Conservation (phyloP, 2,888 invertebrate genomes). For the Eurytoma californica region DNA sequence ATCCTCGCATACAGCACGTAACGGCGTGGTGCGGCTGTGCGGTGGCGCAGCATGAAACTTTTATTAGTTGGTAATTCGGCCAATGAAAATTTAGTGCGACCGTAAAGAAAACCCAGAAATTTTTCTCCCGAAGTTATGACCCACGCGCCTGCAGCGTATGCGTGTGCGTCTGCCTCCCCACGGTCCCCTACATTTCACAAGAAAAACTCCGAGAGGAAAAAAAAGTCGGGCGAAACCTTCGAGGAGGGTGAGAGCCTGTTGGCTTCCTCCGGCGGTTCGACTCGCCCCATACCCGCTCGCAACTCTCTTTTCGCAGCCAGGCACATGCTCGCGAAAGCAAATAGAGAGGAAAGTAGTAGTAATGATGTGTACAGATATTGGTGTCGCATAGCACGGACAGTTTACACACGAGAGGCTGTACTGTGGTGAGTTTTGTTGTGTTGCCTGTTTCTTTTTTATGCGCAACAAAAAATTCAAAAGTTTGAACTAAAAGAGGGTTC, state of each 20-base stretch:
- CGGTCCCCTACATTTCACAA: slow-evolving; percentile 24
- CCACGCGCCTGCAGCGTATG: not conserved
- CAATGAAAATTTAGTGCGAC: slow-evolving; percentile 41
- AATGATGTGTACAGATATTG: slow-evolving; percentile 38
- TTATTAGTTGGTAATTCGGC: slow-evolving; percentile 41
- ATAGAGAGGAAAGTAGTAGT: slow-evolving; percentile 45
- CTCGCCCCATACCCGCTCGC: slow-evolving; percentile 14
- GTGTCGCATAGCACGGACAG: slow-evolving; percentile 23
- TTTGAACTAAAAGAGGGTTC: slow-evolving; percentile 19
- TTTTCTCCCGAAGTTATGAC: slow-evolving; percentile 1
- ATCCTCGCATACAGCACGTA: not conserved
- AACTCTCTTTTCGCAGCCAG: slow-evolving; percentile 34
- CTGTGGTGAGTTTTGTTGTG: not conserved
- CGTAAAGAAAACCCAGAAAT: slow-evolving; percentile 28
- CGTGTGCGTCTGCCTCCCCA: slow-evolving; percentile 10
- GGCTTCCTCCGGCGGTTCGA: too few relatives aligned
- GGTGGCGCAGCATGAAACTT: slow-evolving; percentile 31
- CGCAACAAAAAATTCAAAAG: slow-evolving; percentile 3
- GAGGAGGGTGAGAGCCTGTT: too few relatives aligned
- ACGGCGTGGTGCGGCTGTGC: slow-evolving; percentile 3
- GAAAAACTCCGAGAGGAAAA: slow-evolving; percentile 2
- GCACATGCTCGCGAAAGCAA: slow-evolving; percentile 44
- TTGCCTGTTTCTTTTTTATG: not conserved
- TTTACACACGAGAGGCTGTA: slow-evolving; percentile 50
- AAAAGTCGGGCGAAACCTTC: slow-evolving; percentile 23